Base-by-base conservation (phyloP, 2,113 vertebrate genomes). In the Pycnonotus jocosus region DNA sequence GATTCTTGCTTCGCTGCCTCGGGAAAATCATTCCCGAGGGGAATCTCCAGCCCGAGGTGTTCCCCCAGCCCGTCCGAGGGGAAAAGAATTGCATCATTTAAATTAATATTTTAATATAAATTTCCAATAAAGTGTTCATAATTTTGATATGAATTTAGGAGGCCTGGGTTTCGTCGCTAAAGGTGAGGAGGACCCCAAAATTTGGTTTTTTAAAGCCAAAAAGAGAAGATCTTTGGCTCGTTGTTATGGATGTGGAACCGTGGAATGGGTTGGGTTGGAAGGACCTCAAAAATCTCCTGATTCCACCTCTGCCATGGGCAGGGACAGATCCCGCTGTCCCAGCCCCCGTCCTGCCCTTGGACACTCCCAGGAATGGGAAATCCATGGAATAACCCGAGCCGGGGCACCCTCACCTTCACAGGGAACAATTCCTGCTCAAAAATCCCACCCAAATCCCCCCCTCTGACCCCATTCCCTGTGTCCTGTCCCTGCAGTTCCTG, bases 191-290 rank as follows among this genome's bases (percentile, higher is more conserved):
- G 60, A 65, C 30, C 9, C 20, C 15, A 5, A 17, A 31, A 17
- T 11, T 45, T 45, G 44, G 18, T 56, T 56, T 22, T 48, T 81
- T 60, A 16, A 10, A 51, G 47, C 9, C 0, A 2, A 56, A 70
- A 76, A 79, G 45, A 19, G 48, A 12, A 48, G 25, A 44, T 37
- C 45, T 18, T 51, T 4, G 31, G 6, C 9, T 35, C 1, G 0
- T 24, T 40, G 2, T n/a, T n/a, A 1, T 0, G 1, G 28, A 8
- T 38, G 1, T 24, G 53, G 28, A 73, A 30, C 20, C 16, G 1
- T 13, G 33, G 35, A 4, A 17, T 20, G 15, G 17, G 19, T 48
- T 48, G 48, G 14, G 17, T 11, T 19, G 42, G 66, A 65, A 57
- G 12, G 10, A 37, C 10, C 37, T 18, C 4, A 7, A 44, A 23